Percentiles rank a stretch among this genome's conserved stretches.
Conservation (phyloP, 2,113 vertebrate genomes). For the Uria lomvia region DNA sequence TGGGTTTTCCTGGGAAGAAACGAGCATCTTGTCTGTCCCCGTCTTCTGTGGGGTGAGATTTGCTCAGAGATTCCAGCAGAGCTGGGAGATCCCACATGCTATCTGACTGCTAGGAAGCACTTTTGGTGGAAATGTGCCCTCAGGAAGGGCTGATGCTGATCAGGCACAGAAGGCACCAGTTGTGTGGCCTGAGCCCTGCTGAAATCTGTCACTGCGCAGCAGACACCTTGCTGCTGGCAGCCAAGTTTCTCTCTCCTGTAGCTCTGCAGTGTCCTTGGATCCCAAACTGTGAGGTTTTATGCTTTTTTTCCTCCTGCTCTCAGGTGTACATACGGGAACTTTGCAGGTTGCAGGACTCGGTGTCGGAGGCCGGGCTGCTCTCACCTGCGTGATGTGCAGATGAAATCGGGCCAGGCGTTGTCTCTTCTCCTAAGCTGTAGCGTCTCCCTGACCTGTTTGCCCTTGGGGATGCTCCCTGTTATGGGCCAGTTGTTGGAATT, state of each 20-base stretch:
- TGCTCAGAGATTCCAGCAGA: neutral
- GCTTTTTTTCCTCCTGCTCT: neutral
- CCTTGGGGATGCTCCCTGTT: neutral
- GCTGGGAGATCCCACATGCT: neutral
- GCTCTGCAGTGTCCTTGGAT: constrained; percentile 47
- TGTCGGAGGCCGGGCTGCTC: neutral
- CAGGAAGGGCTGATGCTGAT: neutral
- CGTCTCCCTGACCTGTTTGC: neutral
- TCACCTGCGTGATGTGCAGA: neutral
- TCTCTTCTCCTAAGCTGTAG: neutral
- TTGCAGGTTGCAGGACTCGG: neutral
- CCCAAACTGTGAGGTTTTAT: neutral
- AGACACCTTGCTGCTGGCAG: constrained; percentile 18
- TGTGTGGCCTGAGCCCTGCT: neutral
- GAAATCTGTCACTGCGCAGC: neutral
- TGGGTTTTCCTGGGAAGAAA: neutral
- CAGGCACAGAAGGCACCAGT: neutral
- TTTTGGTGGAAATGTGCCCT: neutral
- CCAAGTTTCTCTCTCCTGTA: neutral
- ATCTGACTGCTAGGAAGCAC: fast-evolving
- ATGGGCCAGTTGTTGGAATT: neutral
- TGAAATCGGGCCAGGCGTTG: neutral
- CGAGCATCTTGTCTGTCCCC: fast-evolving
- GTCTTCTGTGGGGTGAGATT: neutral
- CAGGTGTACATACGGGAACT: fast-evolving